Conservation (phyloP, 2,797 vertebrate species). For the Eleutherodactylus coqui region DNA sequence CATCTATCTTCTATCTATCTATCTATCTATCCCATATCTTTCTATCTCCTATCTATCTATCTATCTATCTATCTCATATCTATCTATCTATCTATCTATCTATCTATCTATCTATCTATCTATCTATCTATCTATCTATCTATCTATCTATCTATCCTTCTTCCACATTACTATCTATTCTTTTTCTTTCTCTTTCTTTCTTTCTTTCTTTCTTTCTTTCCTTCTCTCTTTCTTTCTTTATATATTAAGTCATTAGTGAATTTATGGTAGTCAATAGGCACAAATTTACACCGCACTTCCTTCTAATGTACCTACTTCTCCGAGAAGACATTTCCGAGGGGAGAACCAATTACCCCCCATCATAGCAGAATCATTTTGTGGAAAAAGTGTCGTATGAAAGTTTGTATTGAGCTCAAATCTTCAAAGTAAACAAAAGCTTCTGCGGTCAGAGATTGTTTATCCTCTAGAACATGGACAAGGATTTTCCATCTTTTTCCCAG, state of each 20-base stretch:
- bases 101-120: slow-evolving; percentile 13
- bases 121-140: neutral
- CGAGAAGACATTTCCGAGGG: neutral
- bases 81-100: neutral
- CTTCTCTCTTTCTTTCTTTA: neutral
- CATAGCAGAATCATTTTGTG: slow-evolving; percentile 50
- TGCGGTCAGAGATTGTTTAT: slow-evolving; percentile 77
- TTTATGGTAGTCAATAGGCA: no score
- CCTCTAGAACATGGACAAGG: slow-evolving; percentile 76
- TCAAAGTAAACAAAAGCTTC: slow-evolving; percentile 75
- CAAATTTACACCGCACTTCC: neutral
- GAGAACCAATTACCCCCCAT: neutral
- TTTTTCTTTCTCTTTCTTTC: slow-evolving; percentile 1
- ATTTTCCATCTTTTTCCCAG: slow-evolving; percentile 75
- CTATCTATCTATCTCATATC: neutral
- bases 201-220: neutral
- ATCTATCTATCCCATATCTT: neutral
- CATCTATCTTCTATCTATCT: neutral
- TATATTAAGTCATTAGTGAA: no score
- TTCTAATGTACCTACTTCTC: neutral
- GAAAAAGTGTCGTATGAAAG: slow-evolving; percentile 68
- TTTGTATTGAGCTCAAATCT: slow-evolving; percentile 70
- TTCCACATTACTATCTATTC: neutral
- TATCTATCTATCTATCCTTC: no score
- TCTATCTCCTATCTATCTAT: neutral